phyloP scores from a whole-genome alignment of 2,113 vertebrate genomes.

The Tupaia tana region DNA sequence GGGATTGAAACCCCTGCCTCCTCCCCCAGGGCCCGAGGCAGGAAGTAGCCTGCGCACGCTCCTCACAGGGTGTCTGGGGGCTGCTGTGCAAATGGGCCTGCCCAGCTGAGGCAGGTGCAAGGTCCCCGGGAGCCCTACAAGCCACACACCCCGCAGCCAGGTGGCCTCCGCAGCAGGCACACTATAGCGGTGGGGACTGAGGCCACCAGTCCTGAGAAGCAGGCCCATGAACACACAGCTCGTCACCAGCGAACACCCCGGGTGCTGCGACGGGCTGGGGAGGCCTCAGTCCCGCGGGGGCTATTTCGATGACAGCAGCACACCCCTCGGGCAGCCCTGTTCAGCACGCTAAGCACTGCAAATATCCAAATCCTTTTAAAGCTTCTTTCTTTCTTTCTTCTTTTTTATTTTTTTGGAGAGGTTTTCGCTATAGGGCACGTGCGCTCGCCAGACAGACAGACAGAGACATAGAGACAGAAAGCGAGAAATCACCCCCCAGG shows the following conservation, averaged over 20 bases:
- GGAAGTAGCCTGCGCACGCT: conserved; percentile 55
- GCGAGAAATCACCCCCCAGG: too few relatives aligned
- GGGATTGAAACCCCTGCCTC: conserved; percentile 5
- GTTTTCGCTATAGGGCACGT: too few relatives aligned
- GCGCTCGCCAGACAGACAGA: too few relatives aligned
- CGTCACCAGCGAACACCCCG: too few relatives aligned
- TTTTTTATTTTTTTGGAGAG: too few relatives aligned
- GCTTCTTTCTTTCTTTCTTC: too few relatives aligned
- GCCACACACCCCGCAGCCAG: background rate
- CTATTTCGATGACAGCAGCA: background rate
- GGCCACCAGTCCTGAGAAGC: background rate
- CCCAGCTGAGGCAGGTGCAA: background rate
- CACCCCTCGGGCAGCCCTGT: rapidly evolving
- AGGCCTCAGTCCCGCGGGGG: too few relatives aligned
- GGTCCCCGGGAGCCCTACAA: background rate
- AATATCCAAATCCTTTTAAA: rapidly evolving
- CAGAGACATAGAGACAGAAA: too few relatives aligned
- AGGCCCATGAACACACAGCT: too few relatives aligned
- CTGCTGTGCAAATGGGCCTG: background rate
- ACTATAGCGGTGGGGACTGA: rapidly evolving
- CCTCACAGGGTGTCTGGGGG: background rate
- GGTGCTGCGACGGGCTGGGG: too few relatives aligned
- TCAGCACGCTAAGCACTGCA: rapidly evolving
- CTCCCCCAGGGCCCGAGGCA: background rate
- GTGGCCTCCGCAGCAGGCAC: background rate